These are phyloP conservation scores for Budorcas taxicolor DNA, from an alignment of 2,113 vertebrate species.

Conservation along the genomic window DNA sequence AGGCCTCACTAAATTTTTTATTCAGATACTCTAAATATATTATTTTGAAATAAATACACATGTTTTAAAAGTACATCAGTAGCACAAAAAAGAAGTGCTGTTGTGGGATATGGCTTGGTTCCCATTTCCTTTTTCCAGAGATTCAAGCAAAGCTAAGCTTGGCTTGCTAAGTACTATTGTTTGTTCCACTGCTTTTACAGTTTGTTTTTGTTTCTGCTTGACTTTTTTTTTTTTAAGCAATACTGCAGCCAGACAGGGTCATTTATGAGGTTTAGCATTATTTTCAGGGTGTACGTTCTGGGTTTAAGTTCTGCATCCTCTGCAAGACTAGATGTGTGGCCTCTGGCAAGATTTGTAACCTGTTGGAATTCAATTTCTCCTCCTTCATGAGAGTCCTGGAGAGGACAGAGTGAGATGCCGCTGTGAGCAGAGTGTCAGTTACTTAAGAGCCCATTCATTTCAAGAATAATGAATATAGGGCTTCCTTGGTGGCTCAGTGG, in stretches of 20 bases:
- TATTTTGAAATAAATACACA: neutral
- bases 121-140: neutral
- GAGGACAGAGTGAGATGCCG: neutral
- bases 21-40: neutral
- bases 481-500: neutral
- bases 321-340: neutral
- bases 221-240: neutral
- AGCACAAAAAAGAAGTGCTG: neutral
- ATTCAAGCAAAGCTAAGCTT: neutral
- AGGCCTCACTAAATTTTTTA: neutral
- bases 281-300: neutral
- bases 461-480: neutral
- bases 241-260: no score
- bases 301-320: neutral
- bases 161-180: neutral
- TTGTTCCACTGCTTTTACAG: neutral
- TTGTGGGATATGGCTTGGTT: neutral
- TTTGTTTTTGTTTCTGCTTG: neutral
- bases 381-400: neutral
- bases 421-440: neutral
- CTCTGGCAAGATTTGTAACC: neutral
- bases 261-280: neutral
- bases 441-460: neutral
- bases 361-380: neutral
- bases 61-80: neutral